Conservation (phyloP, 1,140 invertebrate genomes). For the Drosophila pandora region DNA sequence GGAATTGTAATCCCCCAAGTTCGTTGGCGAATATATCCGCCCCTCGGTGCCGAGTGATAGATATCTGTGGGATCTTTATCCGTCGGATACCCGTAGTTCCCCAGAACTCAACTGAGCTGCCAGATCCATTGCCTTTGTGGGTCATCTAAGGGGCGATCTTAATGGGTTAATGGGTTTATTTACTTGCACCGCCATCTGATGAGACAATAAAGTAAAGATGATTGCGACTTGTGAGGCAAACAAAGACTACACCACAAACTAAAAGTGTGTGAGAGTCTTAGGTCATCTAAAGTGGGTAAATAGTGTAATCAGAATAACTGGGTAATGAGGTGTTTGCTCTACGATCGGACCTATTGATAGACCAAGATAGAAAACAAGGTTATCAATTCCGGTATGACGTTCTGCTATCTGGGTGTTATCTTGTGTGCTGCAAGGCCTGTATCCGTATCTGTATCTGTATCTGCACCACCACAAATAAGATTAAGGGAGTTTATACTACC, state of each 20-base stretch:
- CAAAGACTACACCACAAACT: not conserved
- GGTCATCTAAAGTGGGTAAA: constrained; percentile 3
- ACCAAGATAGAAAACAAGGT: not conserved
- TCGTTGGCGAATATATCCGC: constrained; percentile 11
- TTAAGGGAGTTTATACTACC: not conserved
- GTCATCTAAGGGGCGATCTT: constrained; percentile 7
- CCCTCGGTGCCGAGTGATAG: constrained; percentile 41
- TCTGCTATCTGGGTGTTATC: constrained; percentile 20
- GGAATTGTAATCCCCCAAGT: constrained; percentile 41
- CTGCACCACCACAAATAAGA: not conserved
- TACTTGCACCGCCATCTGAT: constrained; percentile 21
- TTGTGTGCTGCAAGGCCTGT: not conserved
- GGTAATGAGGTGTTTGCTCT: constrained; percentile 47
- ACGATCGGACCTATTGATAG: constrained; percentile 32
- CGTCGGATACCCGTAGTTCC: constrained; percentile 14
- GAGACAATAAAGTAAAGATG: constrained; percentile 24
- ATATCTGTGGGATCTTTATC: constrained; percentile 16
- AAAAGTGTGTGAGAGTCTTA: constrained; percentile 3
- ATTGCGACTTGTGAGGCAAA: not conserved
- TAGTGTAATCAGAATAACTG: constrained; percentile 29
- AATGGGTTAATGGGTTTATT: constrained; percentile 28
- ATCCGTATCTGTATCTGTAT: not conserved
- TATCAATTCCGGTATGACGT: constrained; percentile 19
- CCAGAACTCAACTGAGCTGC: constrained; percentile 6
- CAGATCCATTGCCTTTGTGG: constrained; percentile 9